Conservation (phyloP, 2,888 invertebrate species). For the Mesochorus sp. region DNA sequence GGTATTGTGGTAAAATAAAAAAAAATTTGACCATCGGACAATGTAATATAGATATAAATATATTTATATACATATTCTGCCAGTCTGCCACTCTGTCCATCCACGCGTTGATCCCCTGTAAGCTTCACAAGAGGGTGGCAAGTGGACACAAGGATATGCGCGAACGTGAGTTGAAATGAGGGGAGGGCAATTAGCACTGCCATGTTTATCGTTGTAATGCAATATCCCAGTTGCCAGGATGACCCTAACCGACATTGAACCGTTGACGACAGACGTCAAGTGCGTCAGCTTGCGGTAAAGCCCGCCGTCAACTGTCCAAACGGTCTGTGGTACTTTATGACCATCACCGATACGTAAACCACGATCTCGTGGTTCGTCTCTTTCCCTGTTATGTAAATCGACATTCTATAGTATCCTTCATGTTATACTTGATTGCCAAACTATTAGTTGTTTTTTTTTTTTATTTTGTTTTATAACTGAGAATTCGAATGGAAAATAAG, state of each 20-base stretch:
- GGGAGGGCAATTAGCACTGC: conserved; percentile 34
- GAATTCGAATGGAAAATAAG: too few relatives aligned
- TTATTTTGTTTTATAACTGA: too few relatives aligned
- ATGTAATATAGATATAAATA: too few relatives aligned
- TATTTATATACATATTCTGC: background rate
- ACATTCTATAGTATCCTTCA: conserved; percentile 29
- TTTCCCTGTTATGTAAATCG: conserved; percentile 44
- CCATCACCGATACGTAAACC: conserved; percentile 27
- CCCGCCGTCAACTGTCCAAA: conserved; percentile 61
- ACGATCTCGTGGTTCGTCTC: conserved; percentile 27
- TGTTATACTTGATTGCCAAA: conserved; percentile 2
- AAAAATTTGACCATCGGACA: background rate
- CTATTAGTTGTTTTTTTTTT: too few relatives aligned
- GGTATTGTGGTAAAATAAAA: background rate
- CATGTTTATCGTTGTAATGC: conserved; percentile 35
- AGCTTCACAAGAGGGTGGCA: background rate
- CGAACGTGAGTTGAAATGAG: conserved; percentile 12
- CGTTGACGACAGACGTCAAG: conserved; percentile 63
- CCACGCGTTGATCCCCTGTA: background rate
- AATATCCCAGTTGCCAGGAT: conserved; percentile 24
- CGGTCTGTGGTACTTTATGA: conserved; percentile 37
- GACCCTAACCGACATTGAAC: conserved; percentile 39
- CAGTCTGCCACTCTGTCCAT: conserved; percentile 15
- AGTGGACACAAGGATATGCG: background rate
- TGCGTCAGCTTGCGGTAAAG: conserved; percentile 61